These are phyloP conservation scores for Campoplex capitator DNA, from an alignment of 2,888 invertebrate genomes.

Conservation along the genomic window DNA sequence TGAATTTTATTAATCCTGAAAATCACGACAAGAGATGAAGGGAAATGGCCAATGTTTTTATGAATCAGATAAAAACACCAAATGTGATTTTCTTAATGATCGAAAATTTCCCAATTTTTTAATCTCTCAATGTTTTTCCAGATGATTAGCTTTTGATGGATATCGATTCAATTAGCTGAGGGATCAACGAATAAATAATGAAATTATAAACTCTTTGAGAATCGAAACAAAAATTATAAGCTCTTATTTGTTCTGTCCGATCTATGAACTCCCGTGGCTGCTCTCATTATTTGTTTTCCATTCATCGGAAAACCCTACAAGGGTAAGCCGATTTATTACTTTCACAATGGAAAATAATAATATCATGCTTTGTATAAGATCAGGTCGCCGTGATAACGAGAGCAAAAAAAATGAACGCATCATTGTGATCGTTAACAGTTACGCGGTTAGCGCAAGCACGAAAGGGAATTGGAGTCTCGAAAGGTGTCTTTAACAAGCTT, in stretches of 20 bases:
- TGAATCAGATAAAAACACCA: neutral
- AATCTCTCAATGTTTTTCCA: neutral
- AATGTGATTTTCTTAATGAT: neutral
- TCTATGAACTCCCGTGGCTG: neutral
- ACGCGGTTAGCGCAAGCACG: slow-evolving; percentile 17
- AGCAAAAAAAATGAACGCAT: slow-evolving; percentile 32
- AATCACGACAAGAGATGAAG: neutral
- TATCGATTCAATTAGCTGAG: neutral
- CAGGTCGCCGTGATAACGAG: neutral
- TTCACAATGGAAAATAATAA: neutral
- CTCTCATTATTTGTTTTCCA: neutral
- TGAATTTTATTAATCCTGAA: slow-evolving; percentile 1
- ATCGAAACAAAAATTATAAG: neutral
- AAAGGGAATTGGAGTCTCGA: slow-evolving; percentile 22
- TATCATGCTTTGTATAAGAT: neutral
- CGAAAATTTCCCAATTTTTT: neutral
- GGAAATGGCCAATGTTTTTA: slow-evolving; percentile 1
- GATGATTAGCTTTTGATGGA: neutral
- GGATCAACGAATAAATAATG: neutral
- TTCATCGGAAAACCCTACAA: neutral
- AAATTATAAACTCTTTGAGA: neutral
- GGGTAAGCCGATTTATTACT: neutral
- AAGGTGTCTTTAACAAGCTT: slow-evolving; percentile 37
- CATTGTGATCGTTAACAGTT: slow-evolving; percentile 56
- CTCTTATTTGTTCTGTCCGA: neutral